Conservation (phyloP, 2,888 invertebrate genomes). For the Cephus sareptanus region DNA sequence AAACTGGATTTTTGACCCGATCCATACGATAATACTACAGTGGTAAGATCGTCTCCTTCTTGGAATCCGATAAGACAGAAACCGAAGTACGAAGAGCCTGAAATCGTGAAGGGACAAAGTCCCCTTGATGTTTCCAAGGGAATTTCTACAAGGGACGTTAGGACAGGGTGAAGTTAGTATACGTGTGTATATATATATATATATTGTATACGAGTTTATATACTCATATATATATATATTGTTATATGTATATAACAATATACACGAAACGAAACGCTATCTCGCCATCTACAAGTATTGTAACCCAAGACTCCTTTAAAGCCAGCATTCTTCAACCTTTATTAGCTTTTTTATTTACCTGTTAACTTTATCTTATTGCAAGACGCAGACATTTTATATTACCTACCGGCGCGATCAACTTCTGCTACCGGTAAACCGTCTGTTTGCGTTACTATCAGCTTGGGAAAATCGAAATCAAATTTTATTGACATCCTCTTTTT, state of each 20-base stretch:
- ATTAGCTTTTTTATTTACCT: constrained; percentile 8
- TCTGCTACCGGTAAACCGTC: neutral
- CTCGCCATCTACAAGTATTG: constrained; percentile 24
- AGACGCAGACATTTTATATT: constrained; percentile 16
- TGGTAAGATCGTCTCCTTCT: neutral
- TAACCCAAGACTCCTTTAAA: constrained; percentile 18
- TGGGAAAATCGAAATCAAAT: neutral
- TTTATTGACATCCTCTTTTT: neutral
- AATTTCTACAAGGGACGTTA: neutral
- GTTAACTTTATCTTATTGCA: constrained; percentile 19
- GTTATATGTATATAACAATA: neutral
- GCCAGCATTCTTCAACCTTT: constrained; percentile 16
- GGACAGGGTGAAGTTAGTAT: neutral
- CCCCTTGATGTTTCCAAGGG: neutral
- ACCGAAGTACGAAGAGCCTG: neutral
- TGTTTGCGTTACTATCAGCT: neutral
- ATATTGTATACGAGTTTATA: neutral
- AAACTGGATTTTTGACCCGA: neutral
- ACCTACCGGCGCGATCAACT: constrained; percentile 13
- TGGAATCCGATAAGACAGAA: neutral
- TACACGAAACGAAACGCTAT: constrained; percentile 26
- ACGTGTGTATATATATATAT: neutral
- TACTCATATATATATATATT: neutral
- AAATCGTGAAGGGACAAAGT: neutral
- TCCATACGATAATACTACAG: neutral